Percentiles rank a stretch among this genome's conserved stretches.
phyloP scores from a whole-genome alignment of 2,113 vertebrate species.

The Holacanthus passer region DNA sequence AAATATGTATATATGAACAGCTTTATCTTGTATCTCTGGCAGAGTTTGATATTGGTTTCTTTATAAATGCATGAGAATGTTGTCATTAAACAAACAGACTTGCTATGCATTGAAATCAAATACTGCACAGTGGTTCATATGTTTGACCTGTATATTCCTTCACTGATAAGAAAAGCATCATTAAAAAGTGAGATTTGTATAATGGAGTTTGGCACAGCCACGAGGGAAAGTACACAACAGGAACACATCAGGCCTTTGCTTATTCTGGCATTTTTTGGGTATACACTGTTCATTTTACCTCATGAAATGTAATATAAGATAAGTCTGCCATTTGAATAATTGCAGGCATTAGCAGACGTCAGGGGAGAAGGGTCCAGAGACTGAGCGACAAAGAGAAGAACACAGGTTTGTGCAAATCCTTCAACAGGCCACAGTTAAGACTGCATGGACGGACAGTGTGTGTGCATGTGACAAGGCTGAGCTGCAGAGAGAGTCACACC shows the following conservation, averaged over 20 bases:
- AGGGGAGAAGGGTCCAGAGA: background rate
- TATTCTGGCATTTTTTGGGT: constrained; percentile 10
- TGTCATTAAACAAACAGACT: background rate
- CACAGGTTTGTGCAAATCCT: constrained; percentile 1
- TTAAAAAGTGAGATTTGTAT: background rate
- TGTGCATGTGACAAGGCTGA: background rate
- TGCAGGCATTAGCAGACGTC: constrained; percentile 10
- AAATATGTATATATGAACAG: background rate
- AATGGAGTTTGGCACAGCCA: background rate
- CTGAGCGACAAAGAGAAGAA: background rate
- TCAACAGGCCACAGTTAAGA: background rate
- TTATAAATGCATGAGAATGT: background rate
- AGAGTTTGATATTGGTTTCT: background rate
- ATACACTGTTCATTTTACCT: too few species aligned
- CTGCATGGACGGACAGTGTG: background rate
- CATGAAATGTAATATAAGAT: constrained; percentile 4
- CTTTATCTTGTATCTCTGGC: background rate
- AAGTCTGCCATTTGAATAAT: constrained; percentile 16
- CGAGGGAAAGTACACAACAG: background rate
- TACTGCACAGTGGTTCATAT: background rate
- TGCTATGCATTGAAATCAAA: background rate
- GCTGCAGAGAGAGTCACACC: background rate
- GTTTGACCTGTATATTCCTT: background rate
- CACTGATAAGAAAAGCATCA: background rate
- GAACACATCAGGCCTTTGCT: background rate